Conservation (phyloP, 1,140 invertebrate genomes). For the Philopotamus ludificatus region DNA sequence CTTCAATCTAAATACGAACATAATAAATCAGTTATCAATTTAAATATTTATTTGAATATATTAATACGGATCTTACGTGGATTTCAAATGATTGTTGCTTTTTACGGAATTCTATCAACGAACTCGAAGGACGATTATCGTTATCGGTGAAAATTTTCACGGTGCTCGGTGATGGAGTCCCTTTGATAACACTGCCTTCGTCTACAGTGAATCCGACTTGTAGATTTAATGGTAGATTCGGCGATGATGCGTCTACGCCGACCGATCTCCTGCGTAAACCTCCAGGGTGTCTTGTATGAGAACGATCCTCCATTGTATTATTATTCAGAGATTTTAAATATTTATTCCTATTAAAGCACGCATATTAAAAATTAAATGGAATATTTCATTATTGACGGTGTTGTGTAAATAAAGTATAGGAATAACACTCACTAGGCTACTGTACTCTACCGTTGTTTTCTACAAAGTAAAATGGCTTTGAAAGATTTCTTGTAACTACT, state of each 20-base stretch:
- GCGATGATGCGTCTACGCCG: conserved; percentile 40
- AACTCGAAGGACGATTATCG: conserved; percentile 36
- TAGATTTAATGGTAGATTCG: conserved; percentile 48
- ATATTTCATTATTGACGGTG: neutral
- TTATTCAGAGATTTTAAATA: too few relatives aligned
- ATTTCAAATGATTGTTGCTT: conserved; percentile 56
- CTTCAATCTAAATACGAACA: conserved; percentile 47
- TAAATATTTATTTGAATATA: conserved; percentile 2
- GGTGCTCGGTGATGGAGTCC: conserved; percentile 47
- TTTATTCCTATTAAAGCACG: too few relatives aligned
- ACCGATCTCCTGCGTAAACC: conserved; percentile 44
- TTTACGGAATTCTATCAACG: conserved; percentile 52
- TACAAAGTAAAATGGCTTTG: neutral
- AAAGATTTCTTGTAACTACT: neutral
- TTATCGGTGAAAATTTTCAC: conserved; percentile 41
- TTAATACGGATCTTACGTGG: conserved; percentile 44
- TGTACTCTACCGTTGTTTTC: neutral
- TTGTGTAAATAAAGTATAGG: neutral
- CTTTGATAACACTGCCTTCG: conserved; percentile 46
- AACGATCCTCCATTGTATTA: conserved; percentile 30
- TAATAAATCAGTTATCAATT: neutral
- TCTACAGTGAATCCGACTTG: conserved; percentile 49
- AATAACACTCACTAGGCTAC: neutral
- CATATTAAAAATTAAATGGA: neutral
- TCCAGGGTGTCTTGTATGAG: conserved; percentile 16